Percentiles rank a stretch among this genome's conserved stretches.
These are phyloP conservation scores for Eupithecia tripunctaria DNA, from an alignment of 2,888 invertebrate genomes.

Conservation along the genomic window DNA sequence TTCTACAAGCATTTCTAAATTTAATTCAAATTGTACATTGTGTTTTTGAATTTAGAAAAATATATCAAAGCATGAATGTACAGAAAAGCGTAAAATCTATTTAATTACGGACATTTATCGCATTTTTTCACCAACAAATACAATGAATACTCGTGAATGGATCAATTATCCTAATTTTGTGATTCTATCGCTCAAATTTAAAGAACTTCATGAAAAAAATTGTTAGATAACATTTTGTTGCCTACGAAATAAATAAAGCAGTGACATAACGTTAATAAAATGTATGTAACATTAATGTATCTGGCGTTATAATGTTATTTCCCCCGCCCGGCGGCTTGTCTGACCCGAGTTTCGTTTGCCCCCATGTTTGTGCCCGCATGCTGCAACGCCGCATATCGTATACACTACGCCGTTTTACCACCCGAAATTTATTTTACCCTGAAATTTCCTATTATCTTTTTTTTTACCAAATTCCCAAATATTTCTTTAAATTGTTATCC, in stretches of 20 bases:
- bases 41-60: neutral
- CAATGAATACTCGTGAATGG: neutral
- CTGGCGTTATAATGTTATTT: constrained; percentile 44
- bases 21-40: neutral
- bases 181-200: neutral
- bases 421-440: constrained; percentile 44
- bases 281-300: constrained; percentile 32
- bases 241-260: too few species aligned
- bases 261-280: neutral
- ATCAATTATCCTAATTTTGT: neutral
- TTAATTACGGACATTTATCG: neutral
- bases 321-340: constrained; percentile 60
- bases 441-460: neutral
- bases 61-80: neutral
- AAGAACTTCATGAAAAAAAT: too few species aligned
- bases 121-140: neutral
- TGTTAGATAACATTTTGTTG: too few species aligned
- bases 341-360: constrained; percentile 72
- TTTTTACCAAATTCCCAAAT: neutral
- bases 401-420: constrained; percentile 67
- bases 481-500: constrained; percentile 49
- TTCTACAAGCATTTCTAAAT: neutral
- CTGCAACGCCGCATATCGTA: constrained; percentile 66
- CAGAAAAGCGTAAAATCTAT: neutral
- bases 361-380: constrained; percentile 77